phyloP scores from a whole-genome alignment of 2,113 vertebrate species.

The Cavia porcellus region DNA sequence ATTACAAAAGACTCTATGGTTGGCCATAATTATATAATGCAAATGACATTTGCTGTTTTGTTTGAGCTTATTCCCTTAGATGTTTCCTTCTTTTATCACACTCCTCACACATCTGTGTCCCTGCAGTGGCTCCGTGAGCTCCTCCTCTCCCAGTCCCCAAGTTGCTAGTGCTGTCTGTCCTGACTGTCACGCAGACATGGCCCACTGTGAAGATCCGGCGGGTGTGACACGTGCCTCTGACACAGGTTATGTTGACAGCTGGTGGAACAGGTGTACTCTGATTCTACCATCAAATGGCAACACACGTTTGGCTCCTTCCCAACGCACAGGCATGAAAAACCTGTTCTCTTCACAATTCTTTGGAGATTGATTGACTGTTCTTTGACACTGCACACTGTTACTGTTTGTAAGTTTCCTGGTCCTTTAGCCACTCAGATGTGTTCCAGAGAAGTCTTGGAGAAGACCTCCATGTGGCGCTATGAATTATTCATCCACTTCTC shows the following conservation, averaged over 20 bases:
- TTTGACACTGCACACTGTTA: conserved; percentile 86
- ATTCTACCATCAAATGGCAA: conserved; percentile 94
- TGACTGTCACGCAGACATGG: conserved; percentile 87
- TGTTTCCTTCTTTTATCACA: conserved; percentile 93
- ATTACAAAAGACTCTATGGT: conserved; percentile 90
- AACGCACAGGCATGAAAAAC: conserved; percentile 92
- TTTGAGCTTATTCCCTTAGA: conserved; percentile 92
- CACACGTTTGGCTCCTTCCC: conserved; percentile 94
- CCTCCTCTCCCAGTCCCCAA: conserved; percentile 89
- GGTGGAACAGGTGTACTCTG: conserved; percentile 96
- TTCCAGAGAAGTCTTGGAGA: conserved; percentile 75
- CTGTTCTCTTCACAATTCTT: conserved; percentile 90
- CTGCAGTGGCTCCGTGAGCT: conserved; percentile 84
- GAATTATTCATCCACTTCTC: conserved; percentile 80
- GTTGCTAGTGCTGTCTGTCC: conserved; percentile 89
- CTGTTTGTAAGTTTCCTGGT: conserved; percentile 85
- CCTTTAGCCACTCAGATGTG: conserved; percentile 64
- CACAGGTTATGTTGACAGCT: conserved; percentile 95
- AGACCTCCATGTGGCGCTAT: conserved; percentile 71
- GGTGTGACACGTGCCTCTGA: conserved; percentile 88
- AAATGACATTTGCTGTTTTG: conserved; percentile 94
- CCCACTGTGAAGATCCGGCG: conserved; percentile 86
- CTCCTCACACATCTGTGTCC: conserved; percentile 92
- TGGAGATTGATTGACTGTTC: conserved; percentile 90
- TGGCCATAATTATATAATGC: conserved; percentile 93